These are phyloP conservation scores for Lithobates sylvaticus DNA, from an alignment of 2,797 vertebrate species.

Conservation along the genomic window DNA sequence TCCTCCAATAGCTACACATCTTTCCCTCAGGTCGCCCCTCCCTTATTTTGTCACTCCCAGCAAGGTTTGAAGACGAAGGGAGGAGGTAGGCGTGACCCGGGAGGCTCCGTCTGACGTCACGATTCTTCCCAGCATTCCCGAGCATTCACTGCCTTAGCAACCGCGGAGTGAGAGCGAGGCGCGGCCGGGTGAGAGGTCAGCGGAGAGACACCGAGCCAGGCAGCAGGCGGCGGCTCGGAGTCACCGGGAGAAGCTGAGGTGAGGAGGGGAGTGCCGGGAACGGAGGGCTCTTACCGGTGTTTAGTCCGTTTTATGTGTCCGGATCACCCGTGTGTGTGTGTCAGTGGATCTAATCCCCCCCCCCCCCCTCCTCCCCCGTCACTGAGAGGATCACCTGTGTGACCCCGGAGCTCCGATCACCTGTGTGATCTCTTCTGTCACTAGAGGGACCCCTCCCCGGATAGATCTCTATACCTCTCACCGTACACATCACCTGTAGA, in stretches of 20 bases:
- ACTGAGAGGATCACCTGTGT: not conserved
- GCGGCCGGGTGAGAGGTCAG: conserved; percentile 61
- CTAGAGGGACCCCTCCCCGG: too few species aligned
- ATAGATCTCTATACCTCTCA: too few species aligned
- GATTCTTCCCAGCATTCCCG: conserved; percentile 57
- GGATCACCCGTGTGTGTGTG: not conserved
- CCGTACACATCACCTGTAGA: not conserved
- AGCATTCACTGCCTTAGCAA: conserved; percentile 54
- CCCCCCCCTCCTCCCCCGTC: not conserved
- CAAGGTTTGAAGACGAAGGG: not conserved
- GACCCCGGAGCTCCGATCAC: too few species aligned
- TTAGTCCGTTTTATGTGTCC: not conserved
- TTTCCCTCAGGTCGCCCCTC: too few species aligned
- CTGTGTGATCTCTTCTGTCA: too few species aligned
- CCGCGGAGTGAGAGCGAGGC: conserved; percentile 62
- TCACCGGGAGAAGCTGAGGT: conserved; percentile 26
- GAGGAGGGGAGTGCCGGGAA: conserved; percentile 12
- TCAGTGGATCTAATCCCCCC: not conserved
- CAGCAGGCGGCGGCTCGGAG: conserved; percentile 40
- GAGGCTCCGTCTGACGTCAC: conserved; percentile 48
- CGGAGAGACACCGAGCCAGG: conserved; percentile 48
- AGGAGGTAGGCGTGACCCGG: not conserved
- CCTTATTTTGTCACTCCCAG: not conserved
- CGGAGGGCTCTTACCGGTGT: not conserved
- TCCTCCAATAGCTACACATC: not conserved